Percentiles rank a stretch among this genome's conserved stretches.
Evolutionary conservation across 2,888 invertebrate species (phyloP).

Genomic region (Chaetogeoica ovagalla): DNA sequence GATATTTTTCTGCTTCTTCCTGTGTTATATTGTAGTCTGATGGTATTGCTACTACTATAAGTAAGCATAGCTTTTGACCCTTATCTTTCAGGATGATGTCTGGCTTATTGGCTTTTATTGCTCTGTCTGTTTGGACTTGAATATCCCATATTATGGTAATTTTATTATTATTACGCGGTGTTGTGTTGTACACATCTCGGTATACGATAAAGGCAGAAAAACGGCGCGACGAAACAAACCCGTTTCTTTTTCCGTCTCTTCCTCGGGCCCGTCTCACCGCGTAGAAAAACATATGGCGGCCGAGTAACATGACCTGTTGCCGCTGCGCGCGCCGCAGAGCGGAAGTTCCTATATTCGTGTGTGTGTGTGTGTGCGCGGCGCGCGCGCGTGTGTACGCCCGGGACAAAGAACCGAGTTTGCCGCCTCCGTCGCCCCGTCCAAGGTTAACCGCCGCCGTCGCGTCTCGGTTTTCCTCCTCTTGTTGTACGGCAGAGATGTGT

Average conservation of each 20-base stretch:
- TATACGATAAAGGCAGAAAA: too few species aligned
- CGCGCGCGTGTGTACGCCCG: slow-evolving; percentile 10
- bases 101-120: too few species aligned
- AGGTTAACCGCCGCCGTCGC: slow-evolving; percentile 49
- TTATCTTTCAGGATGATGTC: too few species aligned
- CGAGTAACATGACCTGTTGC: slow-evolving; percentile 45
- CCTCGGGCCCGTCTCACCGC: slow-evolving; percentile 6
- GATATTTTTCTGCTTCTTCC: too few species aligned
- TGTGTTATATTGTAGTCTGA: too few species aligned
- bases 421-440: slow-evolving; percentile 31
- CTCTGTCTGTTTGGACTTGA: too few species aligned
- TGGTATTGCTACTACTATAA: too few species aligned
- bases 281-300: slow-evolving; percentile 26
- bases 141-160: too few species aligned
- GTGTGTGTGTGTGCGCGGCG: not conserved
- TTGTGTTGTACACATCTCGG: too few species aligned
- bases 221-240: slow-evolving; percentile 30
- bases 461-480: slow-evolving; percentile 39
- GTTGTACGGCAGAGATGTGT: not conserved
- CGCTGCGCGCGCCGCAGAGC: slow-evolving; percentile 45
- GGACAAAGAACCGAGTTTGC: slow-evolving; percentile 46
- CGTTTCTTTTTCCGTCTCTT: slow-evolving; percentile 21
- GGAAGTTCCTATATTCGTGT: slow-evolving; percentile 31
- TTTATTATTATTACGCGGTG: too few species aligned
- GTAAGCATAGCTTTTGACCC: too few species aligned